A percentile compares a stretch with the other conserved stretches of the same genome.
phyloP scores from a whole-genome alignment of 2,113 vertebrate genomes.

The Neogobius melanostomus region DNA sequence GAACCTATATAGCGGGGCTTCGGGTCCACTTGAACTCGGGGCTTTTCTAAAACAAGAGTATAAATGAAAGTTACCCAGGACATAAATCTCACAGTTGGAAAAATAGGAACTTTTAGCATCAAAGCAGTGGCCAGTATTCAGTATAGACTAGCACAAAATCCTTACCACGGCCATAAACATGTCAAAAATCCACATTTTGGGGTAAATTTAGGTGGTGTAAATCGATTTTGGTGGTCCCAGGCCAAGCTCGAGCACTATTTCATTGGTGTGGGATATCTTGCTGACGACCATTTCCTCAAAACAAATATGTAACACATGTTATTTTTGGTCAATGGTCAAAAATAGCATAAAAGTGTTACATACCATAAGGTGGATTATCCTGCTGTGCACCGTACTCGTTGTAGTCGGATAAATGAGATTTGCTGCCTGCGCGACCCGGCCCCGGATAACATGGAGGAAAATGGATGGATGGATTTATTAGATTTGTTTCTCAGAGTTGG shows the following conservation, averaged over 20 bases:
- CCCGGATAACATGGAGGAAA: too few species aligned
- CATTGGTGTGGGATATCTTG: neutral
- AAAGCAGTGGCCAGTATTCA: neutral
- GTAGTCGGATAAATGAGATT: too few species aligned
- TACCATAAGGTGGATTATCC: too few species aligned
- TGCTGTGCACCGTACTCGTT: too few species aligned
- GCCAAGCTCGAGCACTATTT: too few species aligned
- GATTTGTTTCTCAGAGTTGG: too few species aligned
- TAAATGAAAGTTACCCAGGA: slow-evolving; percentile 2
- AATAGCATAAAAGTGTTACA: too few species aligned
- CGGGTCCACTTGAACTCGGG: neutral
- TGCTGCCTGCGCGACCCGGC: too few species aligned
- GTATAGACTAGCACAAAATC: neutral
- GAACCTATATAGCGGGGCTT: neutral
- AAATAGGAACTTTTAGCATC: slow-evolving; percentile 5
- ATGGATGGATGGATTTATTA: too few species aligned
- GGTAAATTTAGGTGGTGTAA: neutral
- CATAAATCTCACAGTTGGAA: neutral
- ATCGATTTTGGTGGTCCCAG: neutral
- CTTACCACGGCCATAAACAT: neutral
- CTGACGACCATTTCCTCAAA: too few species aligned
- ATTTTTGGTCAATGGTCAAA: too few species aligned
- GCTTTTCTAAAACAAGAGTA: neutral
- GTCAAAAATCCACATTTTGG: neutral
- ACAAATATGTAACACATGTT: too few species aligned